Evolutionary conservation across 2,888 invertebrate genomes (phyloP).

Genomic region (Nycteola revayana): DNA sequence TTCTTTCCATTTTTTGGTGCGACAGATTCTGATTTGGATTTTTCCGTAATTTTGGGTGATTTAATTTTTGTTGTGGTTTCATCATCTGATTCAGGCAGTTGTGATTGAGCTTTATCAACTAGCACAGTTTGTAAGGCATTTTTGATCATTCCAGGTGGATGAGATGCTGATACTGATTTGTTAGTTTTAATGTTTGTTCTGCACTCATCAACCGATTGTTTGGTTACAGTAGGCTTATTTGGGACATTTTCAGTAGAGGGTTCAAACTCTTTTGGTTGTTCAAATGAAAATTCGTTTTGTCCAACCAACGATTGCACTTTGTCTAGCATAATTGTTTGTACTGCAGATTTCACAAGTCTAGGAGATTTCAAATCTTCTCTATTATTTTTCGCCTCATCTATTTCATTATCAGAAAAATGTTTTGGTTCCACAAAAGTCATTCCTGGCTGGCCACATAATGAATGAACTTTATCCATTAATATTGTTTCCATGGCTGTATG

Average conservation of each 20-base stretch:
- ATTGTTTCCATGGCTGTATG: conserved; percentile 22
- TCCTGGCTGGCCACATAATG: conserved; percentile 20
- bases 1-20: conserved; percentile 39
- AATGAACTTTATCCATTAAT: conserved; percentile 25
- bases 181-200: conserved; percentile 1
- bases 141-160: conserved; percentile 6
- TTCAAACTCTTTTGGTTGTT: conserved; percentile 14
- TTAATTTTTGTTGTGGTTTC: not conserved
- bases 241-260: conserved; percentile 7
- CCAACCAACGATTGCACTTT: conserved; percentile 38
- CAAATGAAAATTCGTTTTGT: conserved; percentile 12
- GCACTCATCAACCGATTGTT: not conserved
- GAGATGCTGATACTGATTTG: conserved; percentile 9
- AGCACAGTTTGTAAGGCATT: conserved; percentile 5
- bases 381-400: conserved; percentile 10
- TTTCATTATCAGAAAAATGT: conserved; percentile 20
- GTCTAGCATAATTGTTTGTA: conserved; percentile 77
- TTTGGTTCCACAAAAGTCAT: conserved; percentile 28
- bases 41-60: conserved; percentile 8
- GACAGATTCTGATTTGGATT: conserved; percentile 15
- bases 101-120: conserved; percentile 9
- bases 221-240: too few relatives aligned
- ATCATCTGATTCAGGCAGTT: not conserved
- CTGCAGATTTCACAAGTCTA: conserved; percentile 63
- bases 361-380: conserved; percentile 30